phyloP scores from a whole-genome alignment of 2,113 vertebrate species.

The Chloroceryle aenea region DNA sequence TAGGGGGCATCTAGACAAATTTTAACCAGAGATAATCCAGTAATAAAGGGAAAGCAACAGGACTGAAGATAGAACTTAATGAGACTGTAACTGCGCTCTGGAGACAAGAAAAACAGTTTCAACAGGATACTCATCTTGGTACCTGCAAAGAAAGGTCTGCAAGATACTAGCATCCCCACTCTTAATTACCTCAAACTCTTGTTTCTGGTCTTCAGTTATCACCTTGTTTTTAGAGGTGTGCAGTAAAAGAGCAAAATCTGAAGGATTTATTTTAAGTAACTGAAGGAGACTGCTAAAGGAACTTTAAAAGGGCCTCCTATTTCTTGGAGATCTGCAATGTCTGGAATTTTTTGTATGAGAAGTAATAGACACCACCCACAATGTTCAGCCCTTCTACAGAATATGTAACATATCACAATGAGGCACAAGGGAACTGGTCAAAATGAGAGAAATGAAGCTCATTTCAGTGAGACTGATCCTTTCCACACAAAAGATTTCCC shows the following conservation, averaged over 20 bases:
- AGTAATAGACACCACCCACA: constrained; percentile 57
- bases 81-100: not conserved
- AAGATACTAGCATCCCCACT: not conserved
- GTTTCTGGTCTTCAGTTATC: not conserved
- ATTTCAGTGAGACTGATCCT: not conserved
- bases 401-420: not conserved
- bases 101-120: not conserved
- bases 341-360: constrained; percentile 51
- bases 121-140: not conserved
- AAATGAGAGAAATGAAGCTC: not conserved
- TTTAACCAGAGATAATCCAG: not conserved
- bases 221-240: not conserved
- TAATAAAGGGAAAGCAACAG: accelerated
- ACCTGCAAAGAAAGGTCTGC: not conserved
- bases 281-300: not conserved
- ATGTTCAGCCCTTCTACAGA: constrained; percentile 32
- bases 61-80: not conserved
- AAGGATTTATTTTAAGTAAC: not conserved
- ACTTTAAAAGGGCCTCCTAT: constrained; percentile 8
- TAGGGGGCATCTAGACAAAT: not conserved
- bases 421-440: constrained; percentile 34
- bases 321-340: constrained; percentile 30
- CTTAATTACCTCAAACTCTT: not conserved
- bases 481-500: not conserved
- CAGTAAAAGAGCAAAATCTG: not conserved